These are phyloP conservation scores for Balaeniceps rex DNA, from an alignment of 2,113 vertebrate species.

Conservation along the genomic window DNA sequence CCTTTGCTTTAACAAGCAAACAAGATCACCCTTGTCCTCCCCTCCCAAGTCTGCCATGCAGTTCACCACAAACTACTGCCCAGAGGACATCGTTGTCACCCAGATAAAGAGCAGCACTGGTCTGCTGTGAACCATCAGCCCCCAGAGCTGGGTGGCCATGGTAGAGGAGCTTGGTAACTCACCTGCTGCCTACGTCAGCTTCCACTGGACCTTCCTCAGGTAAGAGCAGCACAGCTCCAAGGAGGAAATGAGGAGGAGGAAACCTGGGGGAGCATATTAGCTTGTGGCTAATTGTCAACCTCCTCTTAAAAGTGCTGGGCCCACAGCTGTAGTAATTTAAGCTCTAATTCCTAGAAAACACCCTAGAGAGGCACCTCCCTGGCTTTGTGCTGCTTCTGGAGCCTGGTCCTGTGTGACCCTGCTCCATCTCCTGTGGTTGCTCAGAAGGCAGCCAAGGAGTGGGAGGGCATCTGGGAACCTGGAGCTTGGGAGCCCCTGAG, in stretches of 20 bases:
- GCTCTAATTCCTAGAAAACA: background rate
- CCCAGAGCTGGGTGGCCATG: constrained; percentile 53
- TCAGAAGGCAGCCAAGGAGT: background rate
- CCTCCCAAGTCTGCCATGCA: constrained; percentile 53
- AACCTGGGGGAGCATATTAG: fast-evolving
- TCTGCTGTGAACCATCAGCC: constrained; percentile 73
- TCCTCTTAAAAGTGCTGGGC: background rate
- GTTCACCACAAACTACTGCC: constrained; percentile 67
- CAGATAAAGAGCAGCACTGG: constrained; percentile 77
- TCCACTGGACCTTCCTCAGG: constrained; percentile 61
- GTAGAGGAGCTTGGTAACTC: constrained; percentile 66
- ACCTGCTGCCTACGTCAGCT: constrained; percentile 62
- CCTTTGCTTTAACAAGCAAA: background rate
- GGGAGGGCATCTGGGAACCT: background rate
- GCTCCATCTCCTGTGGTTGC: background rate
- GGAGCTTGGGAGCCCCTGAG: background rate
- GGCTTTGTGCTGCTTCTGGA: background rate
- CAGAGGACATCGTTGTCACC: constrained; percentile 59
- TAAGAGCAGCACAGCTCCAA: background rate
- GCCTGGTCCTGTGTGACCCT: background rate
- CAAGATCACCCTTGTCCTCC: background rate
- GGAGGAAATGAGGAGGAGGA: background rate
- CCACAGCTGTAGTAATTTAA: background rate
- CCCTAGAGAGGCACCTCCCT: background rate
- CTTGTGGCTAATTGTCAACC: fast-evolving